A percentile compares a stretch with the other conserved stretches of the same genome.
These are phyloP conservation scores for Zoanthus solanderi DNA, from an alignment of 92 coral and sea anemone species.

Conservation along the genomic window DNA sequence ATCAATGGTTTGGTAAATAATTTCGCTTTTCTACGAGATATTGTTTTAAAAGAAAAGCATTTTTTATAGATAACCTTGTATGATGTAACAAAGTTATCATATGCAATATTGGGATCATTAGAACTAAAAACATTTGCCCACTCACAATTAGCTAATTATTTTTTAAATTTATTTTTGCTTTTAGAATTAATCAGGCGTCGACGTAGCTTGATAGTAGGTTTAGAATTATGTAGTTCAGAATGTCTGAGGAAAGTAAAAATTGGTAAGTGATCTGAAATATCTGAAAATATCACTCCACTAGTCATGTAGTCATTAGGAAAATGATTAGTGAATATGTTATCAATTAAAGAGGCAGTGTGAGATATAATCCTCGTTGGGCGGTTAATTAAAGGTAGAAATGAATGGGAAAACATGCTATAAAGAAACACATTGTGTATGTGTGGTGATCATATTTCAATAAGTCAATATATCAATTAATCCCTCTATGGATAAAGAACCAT, in stretches of 20 bases:
- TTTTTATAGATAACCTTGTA: conserved; percentile 8
- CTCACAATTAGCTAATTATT: neutral
- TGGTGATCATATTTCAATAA: too few relatives aligned
- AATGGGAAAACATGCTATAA: too few relatives aligned
- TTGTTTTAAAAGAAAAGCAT: neutral
- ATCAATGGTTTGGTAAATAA: neutral
- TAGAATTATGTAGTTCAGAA: neutral
- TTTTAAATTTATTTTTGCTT: neutral
- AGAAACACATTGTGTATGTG: too few relatives aligned
- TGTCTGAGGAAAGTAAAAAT: neutral
- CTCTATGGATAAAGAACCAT: too few relatives aligned
- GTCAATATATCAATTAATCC: too few relatives aligned
- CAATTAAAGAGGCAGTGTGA: too few relatives aligned
- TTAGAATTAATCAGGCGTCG: neutral
- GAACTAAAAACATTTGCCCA: neutral
- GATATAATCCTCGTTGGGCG: too few relatives aligned
- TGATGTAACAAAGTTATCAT: neutral
- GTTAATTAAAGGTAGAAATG: too few relatives aligned
- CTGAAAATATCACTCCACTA: conserved; percentile 2
- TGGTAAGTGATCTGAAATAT: neutral
- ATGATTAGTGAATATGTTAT: too few relatives aligned
- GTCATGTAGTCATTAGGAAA: neutral
- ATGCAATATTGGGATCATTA: neutral
- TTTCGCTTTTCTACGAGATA: too few relatives aligned
- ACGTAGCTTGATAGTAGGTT: neutral